These are phyloP conservation scores for Hecatera dysodea DNA, from an alignment of 2,888 invertebrate genomes.

Conservation along the genomic window DNA sequence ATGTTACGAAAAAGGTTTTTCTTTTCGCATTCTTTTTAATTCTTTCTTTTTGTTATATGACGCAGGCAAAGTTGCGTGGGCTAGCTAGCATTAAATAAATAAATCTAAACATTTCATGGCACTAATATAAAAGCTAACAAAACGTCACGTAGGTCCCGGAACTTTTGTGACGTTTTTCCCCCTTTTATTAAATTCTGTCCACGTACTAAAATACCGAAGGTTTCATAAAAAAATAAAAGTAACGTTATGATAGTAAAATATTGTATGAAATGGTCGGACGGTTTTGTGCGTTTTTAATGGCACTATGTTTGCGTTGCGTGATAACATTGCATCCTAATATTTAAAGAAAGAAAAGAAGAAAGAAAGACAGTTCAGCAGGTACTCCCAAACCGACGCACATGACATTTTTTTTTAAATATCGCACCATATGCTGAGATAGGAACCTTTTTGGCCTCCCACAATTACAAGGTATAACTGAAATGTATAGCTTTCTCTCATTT, in stretches of 20 bases:
- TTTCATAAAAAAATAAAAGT: slow-evolving; percentile 63
- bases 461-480: too few species aligned
- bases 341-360: too few species aligned
- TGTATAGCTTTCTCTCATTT: too few species aligned
- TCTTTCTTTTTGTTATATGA: too few species aligned
- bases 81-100: slow-evolving; percentile 27
- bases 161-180: slow-evolving; percentile 56
- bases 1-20: too few species aligned
- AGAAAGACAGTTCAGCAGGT: too few species aligned
- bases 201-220: slow-evolving; percentile 54
- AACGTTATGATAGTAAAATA: slow-evolving; percentile 54
- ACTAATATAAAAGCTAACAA: slow-evolving; percentile 45
- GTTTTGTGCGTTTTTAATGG: slow-evolving; percentile 46
- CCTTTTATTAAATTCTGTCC: slow-evolving; percentile 59
- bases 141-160: slow-evolving; percentile 52
- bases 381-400: too few species aligned
- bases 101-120: slow-evolving; percentile 43
- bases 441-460: too few species aligned
- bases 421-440: too few species aligned
- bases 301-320: slow-evolving; percentile 21
- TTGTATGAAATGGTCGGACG: slow-evolving; percentile 41
- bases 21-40: too few species aligned
- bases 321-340: slow-evolving; percentile 10
- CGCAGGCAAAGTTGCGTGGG: too few species aligned
- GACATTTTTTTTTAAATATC: too few species aligned